phyloP scores from a whole-genome alignment of 2,888 invertebrate species.

The Lasius fuliginosus region DNA sequence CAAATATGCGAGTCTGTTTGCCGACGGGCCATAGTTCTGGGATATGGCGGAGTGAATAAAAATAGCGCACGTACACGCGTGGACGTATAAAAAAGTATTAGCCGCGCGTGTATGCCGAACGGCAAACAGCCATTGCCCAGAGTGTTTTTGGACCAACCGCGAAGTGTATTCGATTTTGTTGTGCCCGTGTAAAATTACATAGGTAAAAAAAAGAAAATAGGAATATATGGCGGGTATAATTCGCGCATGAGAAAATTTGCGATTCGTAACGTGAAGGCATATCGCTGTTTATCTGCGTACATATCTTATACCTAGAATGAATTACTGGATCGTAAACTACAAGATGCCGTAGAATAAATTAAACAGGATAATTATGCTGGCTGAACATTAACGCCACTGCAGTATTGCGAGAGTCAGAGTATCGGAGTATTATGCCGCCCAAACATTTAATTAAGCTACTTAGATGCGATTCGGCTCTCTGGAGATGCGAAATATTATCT shows the following conservation, averaged over 20 bases:
- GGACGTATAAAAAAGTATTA: conserved; percentile 4
- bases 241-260: conserved; percentile 28
- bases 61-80: neutral
- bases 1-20: conserved; percentile 49
- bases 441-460: conserved; percentile 54
- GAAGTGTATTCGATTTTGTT: conserved; percentile 49
- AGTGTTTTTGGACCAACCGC: conserved; percentile 40
- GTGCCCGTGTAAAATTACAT: neutral
- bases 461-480: conserved; percentile 27
- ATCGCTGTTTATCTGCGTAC: conserved; percentile 32
- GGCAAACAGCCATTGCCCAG: conserved; percentile 36
- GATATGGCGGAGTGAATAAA: neutral
- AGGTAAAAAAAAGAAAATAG: neutral
- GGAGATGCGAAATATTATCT: conserved; percentile 13
- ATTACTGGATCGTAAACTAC: conserved; percentile 48
- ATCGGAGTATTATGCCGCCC: conserved; percentile 17
- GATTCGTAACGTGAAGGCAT: conserved; percentile 23
- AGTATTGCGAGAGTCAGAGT: conserved; percentile 36
- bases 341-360: conserved; percentile 50
- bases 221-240: conserved; percentile 20
- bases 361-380: conserved; percentile 53
- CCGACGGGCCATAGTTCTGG: conserved; percentile 1
- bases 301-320: conserved; percentile 27
- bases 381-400: conserved; percentile 43
- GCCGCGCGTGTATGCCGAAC: conserved; percentile 12